A percentile compares a stretch with the other conserved stretches of the same genome.
phyloP scores from a whole-genome alignment of 2,797 vertebrate species.

The Morus bassanus region DNA sequence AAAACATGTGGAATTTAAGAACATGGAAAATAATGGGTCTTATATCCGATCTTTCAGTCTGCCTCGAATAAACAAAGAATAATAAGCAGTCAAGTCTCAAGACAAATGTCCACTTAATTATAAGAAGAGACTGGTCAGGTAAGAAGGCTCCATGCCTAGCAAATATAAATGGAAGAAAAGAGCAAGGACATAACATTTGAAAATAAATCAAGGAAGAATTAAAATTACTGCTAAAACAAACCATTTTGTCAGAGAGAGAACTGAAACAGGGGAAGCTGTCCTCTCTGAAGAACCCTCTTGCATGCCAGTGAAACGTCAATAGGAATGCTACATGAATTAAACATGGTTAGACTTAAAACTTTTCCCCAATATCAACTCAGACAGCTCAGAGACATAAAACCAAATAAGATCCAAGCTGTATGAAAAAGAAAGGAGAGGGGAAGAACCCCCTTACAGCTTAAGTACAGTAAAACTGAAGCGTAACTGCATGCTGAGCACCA shows the following conservation, averaged over 20 bases:
- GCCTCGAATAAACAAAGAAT: background rate
- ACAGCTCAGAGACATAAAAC: background rate
- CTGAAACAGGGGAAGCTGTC: background rate
- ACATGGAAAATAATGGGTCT: background rate
- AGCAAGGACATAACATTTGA: background rate
- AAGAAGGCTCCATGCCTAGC: background rate
- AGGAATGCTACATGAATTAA: background rate
- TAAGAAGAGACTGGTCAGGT: background rate
- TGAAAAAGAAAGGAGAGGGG: background rate
- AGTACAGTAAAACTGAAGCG: background rate
- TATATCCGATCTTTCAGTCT: background rate
- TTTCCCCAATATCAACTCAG: background rate
- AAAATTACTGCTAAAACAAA: background rate
- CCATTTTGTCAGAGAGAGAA: background rate
- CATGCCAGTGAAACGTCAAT: accelerated
- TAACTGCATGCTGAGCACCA: background rate
- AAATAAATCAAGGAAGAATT: background rate
- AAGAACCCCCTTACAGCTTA: background rate
- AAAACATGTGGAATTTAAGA: background rate
- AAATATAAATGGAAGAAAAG: background rate
- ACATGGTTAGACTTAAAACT: background rate
- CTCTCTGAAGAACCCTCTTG: background rate
- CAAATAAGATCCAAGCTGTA: background rate
- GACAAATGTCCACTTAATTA: background rate
- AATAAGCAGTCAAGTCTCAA: background rate